These are phyloP conservation scores for Hemibagrus wyckioides DNA, from an alignment of 2,113 vertebrate species.

Conservation along the genomic window DNA sequence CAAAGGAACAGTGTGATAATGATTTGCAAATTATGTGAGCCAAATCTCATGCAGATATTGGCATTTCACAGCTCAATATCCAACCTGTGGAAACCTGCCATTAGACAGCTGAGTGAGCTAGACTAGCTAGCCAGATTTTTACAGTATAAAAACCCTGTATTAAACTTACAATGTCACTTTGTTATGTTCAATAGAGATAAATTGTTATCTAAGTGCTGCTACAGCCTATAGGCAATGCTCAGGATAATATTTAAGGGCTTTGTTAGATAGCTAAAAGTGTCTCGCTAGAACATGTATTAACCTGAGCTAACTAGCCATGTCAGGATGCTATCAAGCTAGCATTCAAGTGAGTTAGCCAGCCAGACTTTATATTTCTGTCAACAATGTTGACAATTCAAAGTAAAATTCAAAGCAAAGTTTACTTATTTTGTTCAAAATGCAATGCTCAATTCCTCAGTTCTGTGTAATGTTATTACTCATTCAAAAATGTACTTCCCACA, in stretches of 20 bases:
- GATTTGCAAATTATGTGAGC: neutral
- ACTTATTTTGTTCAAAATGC: neutral
- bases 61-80: neutral
- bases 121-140: neutral
- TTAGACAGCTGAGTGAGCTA: neutral
- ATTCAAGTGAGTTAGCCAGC: neutral
- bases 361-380: neutral
- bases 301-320: neutral
- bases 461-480: neutral
- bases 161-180: too few relatives aligned
- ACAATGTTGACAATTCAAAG: neutral
- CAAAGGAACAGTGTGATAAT: neutral
- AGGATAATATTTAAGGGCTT: too few relatives aligned
- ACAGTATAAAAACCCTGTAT: too few relatives aligned
- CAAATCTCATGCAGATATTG: neutral
- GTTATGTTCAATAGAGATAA: neutral
- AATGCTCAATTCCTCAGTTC: neutral
- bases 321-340: neutral
- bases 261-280: neutral
- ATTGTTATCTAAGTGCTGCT: neutral
- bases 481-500: neutral
- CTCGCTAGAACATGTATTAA: neutral
- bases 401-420: neutral
- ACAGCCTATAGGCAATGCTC: neutral
- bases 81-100: neutral